A percentile compares a stretch with the other conserved stretches of the same genome.
Conservation (phyloP, 2,797 vertebrate genomes). For the Pseudomugil gertrudae region DNA sequence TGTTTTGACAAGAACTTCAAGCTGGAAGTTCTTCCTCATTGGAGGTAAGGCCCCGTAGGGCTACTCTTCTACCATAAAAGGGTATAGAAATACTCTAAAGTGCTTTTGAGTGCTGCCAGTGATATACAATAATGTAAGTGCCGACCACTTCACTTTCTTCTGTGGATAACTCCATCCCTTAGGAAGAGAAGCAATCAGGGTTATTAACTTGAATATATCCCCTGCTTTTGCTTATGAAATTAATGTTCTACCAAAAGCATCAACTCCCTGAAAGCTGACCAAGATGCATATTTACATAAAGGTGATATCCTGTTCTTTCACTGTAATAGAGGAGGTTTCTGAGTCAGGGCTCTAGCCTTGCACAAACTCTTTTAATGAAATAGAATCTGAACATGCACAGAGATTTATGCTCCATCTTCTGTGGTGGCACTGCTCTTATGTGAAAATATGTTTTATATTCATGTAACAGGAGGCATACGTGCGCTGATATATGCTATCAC, state of each 20-base stretch:
- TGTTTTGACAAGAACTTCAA: not conserved
- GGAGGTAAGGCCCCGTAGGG: not conserved
- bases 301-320: not conserved
- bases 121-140: not conserved
- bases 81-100: not conserved
- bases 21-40: not conserved
- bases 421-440: not conserved
- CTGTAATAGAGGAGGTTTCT: not conserved
- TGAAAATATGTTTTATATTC: conserved; percentile 15
- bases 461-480: conserved; percentile 9
- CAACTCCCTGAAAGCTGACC: not conserved
- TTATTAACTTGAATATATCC: not conserved
- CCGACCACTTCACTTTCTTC: not conserved
- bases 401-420: not conserved
- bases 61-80: not conserved
- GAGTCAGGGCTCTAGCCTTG: not conserved
- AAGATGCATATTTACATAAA: not conserved
- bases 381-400: not conserved
- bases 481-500: conserved; percentile 20
- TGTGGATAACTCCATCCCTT: not conserved
- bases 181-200: not conserved
- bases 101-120: not conserved
- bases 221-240: not conserved
- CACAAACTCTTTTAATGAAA: conserved; percentile 1
- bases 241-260: not conserved